Conservation (phyloP, 2,113 vertebrate genomes). For the Zapus hudsonius region DNA sequence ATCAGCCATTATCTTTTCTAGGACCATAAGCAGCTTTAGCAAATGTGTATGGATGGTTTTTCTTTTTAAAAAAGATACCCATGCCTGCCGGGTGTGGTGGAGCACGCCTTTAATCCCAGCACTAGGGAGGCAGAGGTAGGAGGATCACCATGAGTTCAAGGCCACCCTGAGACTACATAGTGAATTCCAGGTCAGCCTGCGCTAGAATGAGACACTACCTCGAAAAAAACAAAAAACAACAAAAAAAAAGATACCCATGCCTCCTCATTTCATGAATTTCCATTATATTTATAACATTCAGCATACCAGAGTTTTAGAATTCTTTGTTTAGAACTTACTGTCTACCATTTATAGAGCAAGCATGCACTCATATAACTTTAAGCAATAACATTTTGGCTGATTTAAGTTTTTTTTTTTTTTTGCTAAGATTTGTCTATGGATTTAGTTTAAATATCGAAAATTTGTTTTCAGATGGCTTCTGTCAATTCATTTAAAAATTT, state of each 20-base stretch:
- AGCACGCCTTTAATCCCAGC: too few species aligned
- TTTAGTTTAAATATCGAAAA: conserved; percentile 34
- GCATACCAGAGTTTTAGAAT: not conserved
- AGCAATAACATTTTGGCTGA: not conserved
- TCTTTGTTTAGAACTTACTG: not conserved
- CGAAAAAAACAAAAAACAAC: too few species aligned
- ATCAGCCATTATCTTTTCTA: not conserved
- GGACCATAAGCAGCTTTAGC: not conserved
- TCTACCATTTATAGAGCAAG: not conserved
- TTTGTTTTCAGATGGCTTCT: not conserved
- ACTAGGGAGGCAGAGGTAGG: too few species aligned
- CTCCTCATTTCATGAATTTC: not conserved
- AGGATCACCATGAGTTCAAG: too few species aligned
- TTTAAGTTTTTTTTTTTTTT: too few species aligned
- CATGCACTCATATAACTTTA: not conserved
- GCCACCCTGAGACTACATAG: too few species aligned
- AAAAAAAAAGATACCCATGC: not conserved
- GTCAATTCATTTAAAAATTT: not conserved
- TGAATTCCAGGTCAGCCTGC: too few species aligned
- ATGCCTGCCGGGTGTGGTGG: too few species aligned
- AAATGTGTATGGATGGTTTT: not conserved
- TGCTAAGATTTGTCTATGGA: conserved; percentile 24
- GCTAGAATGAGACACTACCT: too few species aligned
- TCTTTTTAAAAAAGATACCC: too few species aligned
- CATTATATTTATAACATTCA: conserved; percentile 14